Evolutionary conservation across 1,140 invertebrate genomes (phyloP).

Genomic region (Diprion similis): DNA sequence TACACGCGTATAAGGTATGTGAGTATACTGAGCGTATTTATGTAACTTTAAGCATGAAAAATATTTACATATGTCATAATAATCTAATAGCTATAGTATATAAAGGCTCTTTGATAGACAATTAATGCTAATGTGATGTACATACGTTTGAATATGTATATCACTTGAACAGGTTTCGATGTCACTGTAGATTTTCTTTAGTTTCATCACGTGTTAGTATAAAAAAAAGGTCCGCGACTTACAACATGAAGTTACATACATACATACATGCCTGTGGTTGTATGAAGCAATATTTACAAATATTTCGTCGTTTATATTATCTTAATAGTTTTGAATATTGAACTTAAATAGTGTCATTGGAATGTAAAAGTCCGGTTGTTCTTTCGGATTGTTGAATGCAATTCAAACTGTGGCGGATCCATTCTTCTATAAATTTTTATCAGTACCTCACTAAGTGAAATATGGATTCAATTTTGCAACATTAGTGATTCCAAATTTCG

Average conservation of each 20-base stretch:
- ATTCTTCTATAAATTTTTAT: no score
- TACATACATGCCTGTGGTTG: not conserved
- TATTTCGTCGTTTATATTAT: not conserved
- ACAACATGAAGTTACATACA: no score
- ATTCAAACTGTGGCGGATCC: no score
- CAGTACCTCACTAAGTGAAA: no score
- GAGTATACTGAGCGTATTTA: not conserved
- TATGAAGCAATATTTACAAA: not conserved
- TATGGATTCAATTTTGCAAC: constrained; percentile 66
- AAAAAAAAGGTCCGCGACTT: not conserved
- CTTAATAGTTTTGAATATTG: not conserved
- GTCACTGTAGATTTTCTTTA: not conserved
- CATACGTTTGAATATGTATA: not conserved
- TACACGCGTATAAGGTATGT: not conserved
- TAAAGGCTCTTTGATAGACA: not conserved
- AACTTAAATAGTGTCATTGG: not conserved
- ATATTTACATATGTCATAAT: not conserved
- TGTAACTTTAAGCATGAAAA: not conserved
- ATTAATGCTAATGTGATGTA: not conserved
- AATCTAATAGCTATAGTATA: not conserved
- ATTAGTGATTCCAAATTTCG: constrained; percentile 87
- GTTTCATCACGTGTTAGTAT: not conserved
- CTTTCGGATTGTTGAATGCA: no score
- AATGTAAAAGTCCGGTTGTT: not conserved
- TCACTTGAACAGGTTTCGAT: not conserved